phyloP scores from a whole-genome alignment of 2,888 invertebrate genomes.

The Phyto melanocephala region DNA sequence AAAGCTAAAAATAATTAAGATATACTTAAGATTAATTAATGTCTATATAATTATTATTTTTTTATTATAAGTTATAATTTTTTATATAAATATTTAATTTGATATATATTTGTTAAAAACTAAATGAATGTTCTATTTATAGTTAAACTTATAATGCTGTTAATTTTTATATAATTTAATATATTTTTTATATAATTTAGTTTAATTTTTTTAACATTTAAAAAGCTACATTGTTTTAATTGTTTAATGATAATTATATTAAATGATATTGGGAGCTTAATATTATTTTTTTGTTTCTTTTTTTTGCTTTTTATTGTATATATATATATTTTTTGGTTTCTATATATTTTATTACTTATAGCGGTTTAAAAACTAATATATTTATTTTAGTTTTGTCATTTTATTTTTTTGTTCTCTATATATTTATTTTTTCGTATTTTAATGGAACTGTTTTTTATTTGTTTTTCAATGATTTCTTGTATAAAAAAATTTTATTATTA shows the following conservation, averaged over 20 bases:
- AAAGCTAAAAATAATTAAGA: slow-evolving; percentile 6
- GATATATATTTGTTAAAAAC: neutral
- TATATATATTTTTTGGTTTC: slow-evolving; percentile 5
- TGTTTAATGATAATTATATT: slow-evolving; percentile 23
- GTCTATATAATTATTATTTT: slow-evolving; percentile 11
- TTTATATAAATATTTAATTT: slow-evolving; percentile 34
- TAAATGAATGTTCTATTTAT: slow-evolving; percentile 33
- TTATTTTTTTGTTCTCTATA: slow-evolving; percentile 13
- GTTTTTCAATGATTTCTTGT: slow-evolving; percentile 38
- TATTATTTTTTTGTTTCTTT: slow-evolving; percentile 11
- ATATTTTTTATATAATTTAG: neutral
- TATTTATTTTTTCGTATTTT: neutral
- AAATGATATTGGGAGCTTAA: slow-evolving; percentile 29
- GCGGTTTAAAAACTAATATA: slow-evolving; percentile 5
- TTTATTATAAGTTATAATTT: slow-evolving; percentile 6
- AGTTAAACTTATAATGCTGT: slow-evolving; percentile 30
- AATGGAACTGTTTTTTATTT: slow-evolving; percentile 48
- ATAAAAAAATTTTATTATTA: slow-evolving; percentile 34
- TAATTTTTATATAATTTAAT: slow-evolving; percentile 13
- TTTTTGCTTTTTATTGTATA: slow-evolving; percentile 33
- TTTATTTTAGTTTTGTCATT: slow-evolving; percentile 12
- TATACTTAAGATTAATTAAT: slow-evolving; percentile 29
- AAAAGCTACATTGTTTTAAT: slow-evolving; percentile 58
- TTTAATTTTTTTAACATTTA: slow-evolving; percentile 56
- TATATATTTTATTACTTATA: neutral